phyloP scores from a whole-genome alignment of 2,888 invertebrate species.

The Pseudococcus jackbeardsleyi region DNA sequence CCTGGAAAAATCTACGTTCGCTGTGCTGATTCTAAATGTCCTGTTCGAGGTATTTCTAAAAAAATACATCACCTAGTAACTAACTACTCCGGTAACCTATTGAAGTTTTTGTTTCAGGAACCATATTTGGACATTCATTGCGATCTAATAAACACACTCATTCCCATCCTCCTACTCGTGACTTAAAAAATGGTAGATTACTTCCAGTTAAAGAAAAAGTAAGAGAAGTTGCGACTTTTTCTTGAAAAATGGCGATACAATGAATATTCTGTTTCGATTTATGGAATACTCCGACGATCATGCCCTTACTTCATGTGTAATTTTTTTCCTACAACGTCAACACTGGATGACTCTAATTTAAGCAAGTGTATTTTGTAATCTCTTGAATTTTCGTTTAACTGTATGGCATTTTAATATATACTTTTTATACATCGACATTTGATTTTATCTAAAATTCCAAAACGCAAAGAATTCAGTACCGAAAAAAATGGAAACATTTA shows the following conservation, averaged over 20 bases:
- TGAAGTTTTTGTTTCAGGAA: neutral
- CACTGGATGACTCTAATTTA: neutral
- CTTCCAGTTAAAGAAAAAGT: neutral
- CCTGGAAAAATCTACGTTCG: conserved; percentile 9
- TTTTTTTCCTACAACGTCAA: neutral
- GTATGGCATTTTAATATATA: neutral
- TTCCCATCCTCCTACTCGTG: neutral
- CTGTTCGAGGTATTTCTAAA: neutral
- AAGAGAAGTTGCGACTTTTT: neutral
- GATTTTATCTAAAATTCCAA: neutral
- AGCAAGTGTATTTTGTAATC: too few species aligned
- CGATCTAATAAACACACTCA: neutral
- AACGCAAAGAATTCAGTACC: neutral
- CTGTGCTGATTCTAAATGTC: neutral
- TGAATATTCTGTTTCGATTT: neutral
- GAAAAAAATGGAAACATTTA: neutral
- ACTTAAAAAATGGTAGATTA: neutral
- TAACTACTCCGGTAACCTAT: neutral
- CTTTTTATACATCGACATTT: neutral
- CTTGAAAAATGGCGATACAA: neutral
- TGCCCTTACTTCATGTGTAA: neutral
- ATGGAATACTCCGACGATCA: too few species aligned
- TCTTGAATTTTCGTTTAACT: neutral
- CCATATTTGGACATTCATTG: conserved; percentile 2
- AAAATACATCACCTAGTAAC: too few species aligned